Evolutionary conservation across 1,140 invertebrate genomes (phyloP).

Genomic region (Lasioglossum baleicum): DNA sequence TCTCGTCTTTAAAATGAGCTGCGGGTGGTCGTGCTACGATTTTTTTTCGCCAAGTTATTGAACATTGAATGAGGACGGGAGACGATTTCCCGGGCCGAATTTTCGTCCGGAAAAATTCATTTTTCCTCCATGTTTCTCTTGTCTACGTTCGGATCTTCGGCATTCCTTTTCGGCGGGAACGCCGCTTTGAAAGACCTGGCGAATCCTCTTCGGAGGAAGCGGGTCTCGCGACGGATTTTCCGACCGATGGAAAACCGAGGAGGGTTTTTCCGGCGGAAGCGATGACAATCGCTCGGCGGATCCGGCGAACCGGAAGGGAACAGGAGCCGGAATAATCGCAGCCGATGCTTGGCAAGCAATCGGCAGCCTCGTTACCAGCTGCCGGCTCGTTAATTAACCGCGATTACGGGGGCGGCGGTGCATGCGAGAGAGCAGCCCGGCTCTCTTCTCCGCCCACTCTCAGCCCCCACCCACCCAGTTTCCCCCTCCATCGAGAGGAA

Average conservation of each 20-base stretch:
- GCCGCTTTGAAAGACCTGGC: too few species aligned
- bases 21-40: too few species aligned
- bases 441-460: slow-evolving; percentile 16
- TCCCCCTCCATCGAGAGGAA: neutral
- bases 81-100: too few species aligned
- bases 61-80: too few species aligned
- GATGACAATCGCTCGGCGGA: slow-evolving; percentile 47
- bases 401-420: slow-evolving; percentile 73
- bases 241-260: neutral
- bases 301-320: slow-evolving; percentile 61
- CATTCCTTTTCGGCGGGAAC: too few species aligned
- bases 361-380: slow-evolving; percentile 72
- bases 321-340: slow-evolving; percentile 66
- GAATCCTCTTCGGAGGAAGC: too few species aligned
- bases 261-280: slow-evolving; percentile 13
- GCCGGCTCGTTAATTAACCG: slow-evolving; percentile 73
- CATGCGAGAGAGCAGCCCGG: slow-evolving; percentile 61
- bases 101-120: too few species aligned
- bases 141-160: too few species aligned
- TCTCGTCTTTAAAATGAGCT: too few species aligned
- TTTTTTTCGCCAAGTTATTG: too few species aligned
- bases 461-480: neutral
- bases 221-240: neutral
- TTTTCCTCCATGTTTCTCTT: neutral
- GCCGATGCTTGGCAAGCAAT: slow-evolving; percentile 68